These are phyloP conservation scores for Telmatochromis sp. DNA, from an alignment of 2,113 vertebrate genomes.

Conservation along the genomic window DNA sequence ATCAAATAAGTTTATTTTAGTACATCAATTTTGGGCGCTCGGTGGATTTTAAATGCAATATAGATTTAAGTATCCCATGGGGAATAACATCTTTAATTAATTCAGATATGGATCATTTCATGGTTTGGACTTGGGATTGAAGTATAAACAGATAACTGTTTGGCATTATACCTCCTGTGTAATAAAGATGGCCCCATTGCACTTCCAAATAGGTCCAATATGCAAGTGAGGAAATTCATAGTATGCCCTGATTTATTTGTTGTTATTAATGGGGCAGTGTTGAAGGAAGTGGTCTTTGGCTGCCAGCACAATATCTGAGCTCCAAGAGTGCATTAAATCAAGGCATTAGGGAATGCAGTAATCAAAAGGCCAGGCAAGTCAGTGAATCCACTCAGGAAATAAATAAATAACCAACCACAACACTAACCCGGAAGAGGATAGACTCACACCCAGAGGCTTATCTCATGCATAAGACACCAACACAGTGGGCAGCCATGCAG, in stretches of 20 bases:
- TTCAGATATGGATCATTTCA: constrained; percentile 27
- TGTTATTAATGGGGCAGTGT: constrained; percentile 60
- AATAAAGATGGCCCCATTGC: constrained; percentile 48
- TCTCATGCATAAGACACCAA: background rate
- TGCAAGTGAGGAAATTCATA: constrained; percentile 41
- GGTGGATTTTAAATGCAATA: constrained; percentile 18
- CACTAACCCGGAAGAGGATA: background rate
- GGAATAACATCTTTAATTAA: constrained; percentile 45
- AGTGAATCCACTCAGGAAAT: constrained; percentile 41
- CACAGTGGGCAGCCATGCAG: background rate
- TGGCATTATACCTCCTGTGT: constrained; percentile 14
- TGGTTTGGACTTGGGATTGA: constrained; percentile 14
- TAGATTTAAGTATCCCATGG: background rate
- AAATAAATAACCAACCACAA: constrained; percentile 13
- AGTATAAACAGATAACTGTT: constrained; percentile 30
- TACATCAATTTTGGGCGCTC: background rate
- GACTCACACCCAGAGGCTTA: constrained; percentile 24
- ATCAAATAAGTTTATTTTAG: background rate
- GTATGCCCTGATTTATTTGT: constrained; percentile 61
- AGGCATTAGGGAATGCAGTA: constrained; percentile 55
- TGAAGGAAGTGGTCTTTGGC: constrained; percentile 56
- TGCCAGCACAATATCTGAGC: constrained; percentile 66
- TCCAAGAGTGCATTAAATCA: constrained; percentile 68
- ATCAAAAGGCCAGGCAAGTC: constrained; percentile 57
- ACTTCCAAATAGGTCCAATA: constrained; percentile 41